Percentiles rank a stretch among this genome's conserved stretches.
These are phyloP conservation scores for Tetranychus piercei DNA, from an alignment of 2,888 invertebrate genomes.

Conservation along the genomic window DNA sequence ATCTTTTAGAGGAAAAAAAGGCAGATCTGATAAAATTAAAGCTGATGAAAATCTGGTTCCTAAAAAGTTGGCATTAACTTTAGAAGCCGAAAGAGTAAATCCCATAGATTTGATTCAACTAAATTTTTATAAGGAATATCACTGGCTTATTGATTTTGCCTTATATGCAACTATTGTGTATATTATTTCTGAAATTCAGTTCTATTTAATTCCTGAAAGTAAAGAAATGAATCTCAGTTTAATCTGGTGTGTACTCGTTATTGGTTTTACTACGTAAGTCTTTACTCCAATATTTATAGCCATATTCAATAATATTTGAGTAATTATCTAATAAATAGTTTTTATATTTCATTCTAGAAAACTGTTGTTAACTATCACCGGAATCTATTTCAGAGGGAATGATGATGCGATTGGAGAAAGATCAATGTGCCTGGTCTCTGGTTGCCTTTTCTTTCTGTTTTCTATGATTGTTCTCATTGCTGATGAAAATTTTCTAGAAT, in stretches of 20 bases:
- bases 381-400: conserved; percentile 68
- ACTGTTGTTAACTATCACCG: conserved; percentile 60
- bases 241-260: conserved; percentile 74
- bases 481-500: conserved; percentile 69
- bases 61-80: conserved; percentile 29
- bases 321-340: neutral
- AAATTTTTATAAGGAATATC: conserved; percentile 75
- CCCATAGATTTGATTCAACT: conserved; percentile 66
- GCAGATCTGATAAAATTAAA: conserved; percentile 31
- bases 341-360: conserved; percentile 42
- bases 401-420: conserved; percentile 77
- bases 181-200: conserved; percentile 62
- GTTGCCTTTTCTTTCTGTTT: conserved; percentile 67
- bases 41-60: conserved; percentile 33
- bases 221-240: conserved; percentile 83
- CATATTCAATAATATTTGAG: conserved; percentile 17
- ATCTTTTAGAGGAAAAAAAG: neutral
- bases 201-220: conserved; percentile 54
- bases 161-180: conserved; percentile 66
- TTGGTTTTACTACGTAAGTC: conserved; percentile 62
- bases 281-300: neutral
- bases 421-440: conserved; percentile 80
- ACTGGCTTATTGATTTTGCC: conserved; percentile 88
- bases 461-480: conserved; percentile 83
- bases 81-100: conserved; percentile 60